Evolutionary conservation across 2,113 vertebrate genomes (phyloP).

Genomic region (Collichthys lucidus): DNA sequence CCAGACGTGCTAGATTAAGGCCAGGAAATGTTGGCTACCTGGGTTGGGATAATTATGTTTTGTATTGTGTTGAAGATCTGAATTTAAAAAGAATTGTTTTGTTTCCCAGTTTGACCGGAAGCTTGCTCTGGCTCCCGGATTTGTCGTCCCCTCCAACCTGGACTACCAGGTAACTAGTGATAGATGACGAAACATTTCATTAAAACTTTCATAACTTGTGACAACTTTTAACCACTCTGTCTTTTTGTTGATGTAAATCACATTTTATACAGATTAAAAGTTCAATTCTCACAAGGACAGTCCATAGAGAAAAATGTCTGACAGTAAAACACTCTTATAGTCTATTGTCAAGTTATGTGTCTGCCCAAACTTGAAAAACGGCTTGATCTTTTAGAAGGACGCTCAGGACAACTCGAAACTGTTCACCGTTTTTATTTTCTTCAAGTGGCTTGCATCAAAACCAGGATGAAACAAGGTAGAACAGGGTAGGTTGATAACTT

Average conservation of each 20-base stretch:
- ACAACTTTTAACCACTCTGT: background rate
- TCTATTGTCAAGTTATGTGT: no score
- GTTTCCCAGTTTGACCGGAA: slow-evolving; percentile 84
- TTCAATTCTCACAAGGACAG: background rate
- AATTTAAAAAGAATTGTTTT: slow-evolving; percentile 6
- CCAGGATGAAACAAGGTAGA: no score
- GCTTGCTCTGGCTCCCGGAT: slow-evolving; percentile 78
- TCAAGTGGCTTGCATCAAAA: no score
- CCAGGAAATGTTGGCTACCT: background rate
- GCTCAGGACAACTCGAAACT: no score
- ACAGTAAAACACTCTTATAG: slow-evolving; percentile 1
- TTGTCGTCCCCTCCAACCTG: slow-evolving; percentile 84
- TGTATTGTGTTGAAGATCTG: background rate
- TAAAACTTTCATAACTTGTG: slow-evolving; percentile 10
- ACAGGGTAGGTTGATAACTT: no score
- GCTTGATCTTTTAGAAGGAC: no score
- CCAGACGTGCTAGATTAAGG: background rate
- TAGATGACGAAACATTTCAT: slow-evolving; percentile 16
- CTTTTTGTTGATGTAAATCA: background rate
- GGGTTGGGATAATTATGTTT: background rate
- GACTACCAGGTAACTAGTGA: slow-evolving; percentile 79
- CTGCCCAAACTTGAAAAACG: no score
- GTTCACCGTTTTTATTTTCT: no score
- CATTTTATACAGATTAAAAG: background rate
- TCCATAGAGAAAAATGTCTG: background rate